phyloP scores from a whole-genome alignment of 1,140 invertebrate species.

The Ooceraea biroi region DNA sequence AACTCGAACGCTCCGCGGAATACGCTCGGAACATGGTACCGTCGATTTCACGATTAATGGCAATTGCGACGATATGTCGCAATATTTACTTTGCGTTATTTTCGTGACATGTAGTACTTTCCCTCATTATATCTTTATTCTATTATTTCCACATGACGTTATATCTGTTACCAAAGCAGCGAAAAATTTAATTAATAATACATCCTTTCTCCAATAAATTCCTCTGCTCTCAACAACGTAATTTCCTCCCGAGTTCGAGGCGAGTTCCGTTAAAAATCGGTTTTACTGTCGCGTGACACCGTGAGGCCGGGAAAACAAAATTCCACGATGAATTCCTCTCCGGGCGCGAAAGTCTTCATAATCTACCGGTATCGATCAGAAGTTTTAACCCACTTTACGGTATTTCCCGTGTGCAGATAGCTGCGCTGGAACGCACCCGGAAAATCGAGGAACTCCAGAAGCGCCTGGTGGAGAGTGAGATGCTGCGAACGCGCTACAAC shows the following conservation, averaged over 20 bases:
- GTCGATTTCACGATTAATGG: neutral
- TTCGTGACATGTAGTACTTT: neutral
- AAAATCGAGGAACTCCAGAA: conserved; percentile 94
- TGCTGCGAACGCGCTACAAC: conserved; percentile 90
- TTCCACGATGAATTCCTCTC: conserved; percentile 11
- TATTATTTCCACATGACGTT: too few relatives aligned
- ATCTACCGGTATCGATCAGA: conserved; percentile 17
- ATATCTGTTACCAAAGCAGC: neutral
- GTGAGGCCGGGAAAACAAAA: conserved; percentile 23
- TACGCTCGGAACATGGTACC: neutral
- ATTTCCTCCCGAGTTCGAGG: neutral
- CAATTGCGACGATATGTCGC: neutral
- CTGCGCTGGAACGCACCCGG: conserved; percentile 92
- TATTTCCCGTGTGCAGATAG: conserved; percentile 87
- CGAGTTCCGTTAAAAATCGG: neutral
- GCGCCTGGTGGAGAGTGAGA: conserved; percentile 90
- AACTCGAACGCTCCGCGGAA: neutral
- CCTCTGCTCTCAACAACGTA: neutral
- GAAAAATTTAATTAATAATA: neutral
- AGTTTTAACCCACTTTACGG: conserved; percentile 13
- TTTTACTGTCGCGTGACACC: neutral
- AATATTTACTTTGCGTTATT: neutral
- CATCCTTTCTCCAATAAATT: neutral
- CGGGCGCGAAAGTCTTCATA: conserved; percentile 10
- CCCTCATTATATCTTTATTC: too few relatives aligned